These are phyloP conservation scores for Ceratina calcarata DNA, from an alignment of 1,140 invertebrate species.

Conservation along the genomic window DNA sequence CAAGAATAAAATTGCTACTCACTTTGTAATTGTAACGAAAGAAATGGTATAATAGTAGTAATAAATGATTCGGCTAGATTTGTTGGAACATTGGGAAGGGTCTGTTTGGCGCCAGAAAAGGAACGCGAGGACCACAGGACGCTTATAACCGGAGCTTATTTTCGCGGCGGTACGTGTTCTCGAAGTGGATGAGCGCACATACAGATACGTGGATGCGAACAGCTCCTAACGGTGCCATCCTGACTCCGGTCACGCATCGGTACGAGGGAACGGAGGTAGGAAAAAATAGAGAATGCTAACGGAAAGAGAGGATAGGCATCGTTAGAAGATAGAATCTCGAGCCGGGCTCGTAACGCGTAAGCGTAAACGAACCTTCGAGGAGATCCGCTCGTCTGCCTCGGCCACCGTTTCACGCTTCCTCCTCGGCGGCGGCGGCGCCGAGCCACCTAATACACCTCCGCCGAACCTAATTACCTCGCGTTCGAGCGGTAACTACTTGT, in stretches of 20 bases:
- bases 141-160: conserved; percentile 62
- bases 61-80: too few species aligned
- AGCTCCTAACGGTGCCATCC: conserved; percentile 66
- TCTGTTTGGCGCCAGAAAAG: not conserved
- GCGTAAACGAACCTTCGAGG: conserved; percentile 39
- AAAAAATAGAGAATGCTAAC: not conserved
- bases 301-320: conserved; percentile 44
- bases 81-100: too few species aligned
- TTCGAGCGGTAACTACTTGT: conserved; percentile 11
- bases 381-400: not conserved
- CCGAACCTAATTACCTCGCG: conserved; percentile 41
- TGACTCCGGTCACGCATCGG: conserved; percentile 73
- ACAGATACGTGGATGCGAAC: conserved; percentile 29
- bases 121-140: conserved; percentile 15
- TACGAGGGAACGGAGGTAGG: not conserved
- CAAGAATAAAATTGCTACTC: too few species aligned
- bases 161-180: conserved; percentile 58
- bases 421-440: too few species aligned
- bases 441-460: too few species aligned
- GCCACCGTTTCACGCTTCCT: not conserved
- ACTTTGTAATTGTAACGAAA: too few species aligned
- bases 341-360: conserved; percentile 65
- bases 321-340: conserved; percentile 71
- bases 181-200: conserved; percentile 54
- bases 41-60: too few species aligned